phyloP scores from a whole-genome alignment of 1,140 invertebrate species.

The Achatina immaculata region DNA sequence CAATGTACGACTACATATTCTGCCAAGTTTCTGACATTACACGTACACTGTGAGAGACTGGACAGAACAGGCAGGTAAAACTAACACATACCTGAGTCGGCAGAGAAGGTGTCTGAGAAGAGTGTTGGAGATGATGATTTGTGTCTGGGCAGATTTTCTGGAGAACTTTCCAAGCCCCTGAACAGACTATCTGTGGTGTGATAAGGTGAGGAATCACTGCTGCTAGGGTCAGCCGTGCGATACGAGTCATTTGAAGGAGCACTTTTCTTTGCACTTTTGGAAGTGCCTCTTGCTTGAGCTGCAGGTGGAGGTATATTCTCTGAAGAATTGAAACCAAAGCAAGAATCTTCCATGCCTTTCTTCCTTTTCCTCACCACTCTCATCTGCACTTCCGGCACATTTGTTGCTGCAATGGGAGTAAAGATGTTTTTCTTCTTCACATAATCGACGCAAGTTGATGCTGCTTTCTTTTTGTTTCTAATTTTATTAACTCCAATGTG shows the following conservation, averaged over 20 bases:
- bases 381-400: background rate
- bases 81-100: constrained; percentile 11
- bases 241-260: background rate
- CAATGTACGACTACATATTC: too few species aligned
- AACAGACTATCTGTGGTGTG: background rate
- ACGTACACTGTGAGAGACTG: too few species aligned
- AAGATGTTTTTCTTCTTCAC: constrained; percentile 3
- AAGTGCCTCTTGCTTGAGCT: background rate
- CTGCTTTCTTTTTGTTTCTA: too few species aligned
- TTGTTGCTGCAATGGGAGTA: background rate
- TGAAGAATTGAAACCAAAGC: constrained; percentile 21
- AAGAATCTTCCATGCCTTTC: background rate
- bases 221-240: background rate
- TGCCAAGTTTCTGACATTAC: too few species aligned
- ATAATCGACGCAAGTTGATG: too few species aligned
- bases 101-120: constrained; percentile 21
- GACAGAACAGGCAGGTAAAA: too few species aligned
- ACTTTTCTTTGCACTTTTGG: background rate
- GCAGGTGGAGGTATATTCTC: background rate
- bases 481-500: too few species aligned
- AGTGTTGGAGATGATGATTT: background rate
- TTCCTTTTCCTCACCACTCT: background rate
- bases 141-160: background rate
- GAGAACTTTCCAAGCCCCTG: background rate
- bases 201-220: constrained; percentile 1